phyloP scores from a whole-genome alignment of 2,797 vertebrate genomes.

The Toxotes lorentzi region DNA sequence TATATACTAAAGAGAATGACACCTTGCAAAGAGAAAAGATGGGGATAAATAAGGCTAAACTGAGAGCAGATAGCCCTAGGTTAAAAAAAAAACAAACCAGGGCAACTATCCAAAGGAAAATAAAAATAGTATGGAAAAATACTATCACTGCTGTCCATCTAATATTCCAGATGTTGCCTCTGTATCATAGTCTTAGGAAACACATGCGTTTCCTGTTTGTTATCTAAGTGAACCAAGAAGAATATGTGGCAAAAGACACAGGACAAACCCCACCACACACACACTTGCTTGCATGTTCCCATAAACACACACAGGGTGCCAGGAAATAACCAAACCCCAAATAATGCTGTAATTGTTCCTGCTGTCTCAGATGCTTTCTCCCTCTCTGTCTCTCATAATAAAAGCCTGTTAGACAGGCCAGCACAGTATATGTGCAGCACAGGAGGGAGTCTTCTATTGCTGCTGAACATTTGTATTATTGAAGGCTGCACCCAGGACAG shows the following conservation, averaged over 20 bases:
- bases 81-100: neutral
- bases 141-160: slow-evolving; percentile 24
- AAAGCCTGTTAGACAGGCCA: slow-evolving; percentile 73
- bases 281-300: slow-evolving; percentile 37
- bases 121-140: slow-evolving; percentile 20
- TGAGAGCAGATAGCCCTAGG: neutral
- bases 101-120: slow-evolving; percentile 3
- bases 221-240: slow-evolving; percentile 44
- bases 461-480: slow-evolving; percentile 75
- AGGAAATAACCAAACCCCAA: slow-evolving; percentile 72
- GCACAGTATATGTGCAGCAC: slow-evolving; percentile 57
- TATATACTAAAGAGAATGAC: neutral
- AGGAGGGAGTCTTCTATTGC: slow-evolving; percentile 72
- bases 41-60: neutral
- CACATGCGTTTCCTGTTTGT: slow-evolving; percentile 50
- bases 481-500: slow-evolving; percentile 68
- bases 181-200: slow-evolving; percentile 39
- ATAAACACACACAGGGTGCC: slow-evolving; percentile 57
- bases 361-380: slow-evolving; percentile 65
- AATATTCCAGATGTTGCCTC: slow-evolving; percentile 38
- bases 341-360: slow-evolving; percentile 73
- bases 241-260: slow-evolving; percentile 48
- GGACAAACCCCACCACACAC: slow-evolving; percentile 16
- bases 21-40: slow-evolving; percentile 6
- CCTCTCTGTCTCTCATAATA: slow-evolving; percentile 72